Percentiles rank a stretch among this genome's conserved stretches.
Conservation (phyloP, 1,140 invertebrate species). For the Zaprionus gabonicus region DNA sequence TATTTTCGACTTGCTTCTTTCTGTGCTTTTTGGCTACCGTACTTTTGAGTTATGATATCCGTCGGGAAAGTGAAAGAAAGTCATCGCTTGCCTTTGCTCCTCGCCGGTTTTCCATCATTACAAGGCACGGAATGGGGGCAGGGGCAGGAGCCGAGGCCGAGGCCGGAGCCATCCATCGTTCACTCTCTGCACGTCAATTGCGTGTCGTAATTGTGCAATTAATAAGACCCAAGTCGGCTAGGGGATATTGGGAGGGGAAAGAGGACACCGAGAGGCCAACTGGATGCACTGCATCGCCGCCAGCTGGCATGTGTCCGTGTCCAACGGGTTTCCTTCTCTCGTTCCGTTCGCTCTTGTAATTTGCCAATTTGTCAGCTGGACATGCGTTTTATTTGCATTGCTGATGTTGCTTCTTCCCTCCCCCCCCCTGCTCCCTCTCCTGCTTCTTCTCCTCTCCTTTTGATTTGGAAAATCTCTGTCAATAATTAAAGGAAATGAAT, state of each 20-base stretch:
- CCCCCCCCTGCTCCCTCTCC: conserved; percentile 15
- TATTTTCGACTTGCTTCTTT: conserved; percentile 8
- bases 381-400: conserved; percentile 79
- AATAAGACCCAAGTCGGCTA: conserved; percentile 50
- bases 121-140: not conserved
- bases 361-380: conserved; percentile 80
- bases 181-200: conserved; percentile 72
- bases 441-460: conserved; percentile 32
- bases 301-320: conserved; percentile 42
- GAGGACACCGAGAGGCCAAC: not conserved
- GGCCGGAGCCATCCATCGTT: conserved; percentile 57
- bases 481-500: conserved; percentile 74
- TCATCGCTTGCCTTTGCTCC: conserved; percentile 58
- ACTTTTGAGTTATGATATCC: conserved; percentile 73
- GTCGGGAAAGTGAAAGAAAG: conserved; percentile 80
- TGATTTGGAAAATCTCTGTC: conserved; percentile 53
- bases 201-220: conserved; percentile 82
- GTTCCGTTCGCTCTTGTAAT: conserved; percentile 40
- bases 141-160: not conserved
- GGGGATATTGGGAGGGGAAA: not conserved
- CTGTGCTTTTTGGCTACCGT: conserved; percentile 40
- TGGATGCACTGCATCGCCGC: conserved; percentile 33
- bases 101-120: conserved; percentile 59
- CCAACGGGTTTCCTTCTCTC: conserved; percentile 67
- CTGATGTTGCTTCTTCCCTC: not conserved